Conservation (phyloP, 92 coral and sea anemone species). For the Palythoa grandis region DNA sequence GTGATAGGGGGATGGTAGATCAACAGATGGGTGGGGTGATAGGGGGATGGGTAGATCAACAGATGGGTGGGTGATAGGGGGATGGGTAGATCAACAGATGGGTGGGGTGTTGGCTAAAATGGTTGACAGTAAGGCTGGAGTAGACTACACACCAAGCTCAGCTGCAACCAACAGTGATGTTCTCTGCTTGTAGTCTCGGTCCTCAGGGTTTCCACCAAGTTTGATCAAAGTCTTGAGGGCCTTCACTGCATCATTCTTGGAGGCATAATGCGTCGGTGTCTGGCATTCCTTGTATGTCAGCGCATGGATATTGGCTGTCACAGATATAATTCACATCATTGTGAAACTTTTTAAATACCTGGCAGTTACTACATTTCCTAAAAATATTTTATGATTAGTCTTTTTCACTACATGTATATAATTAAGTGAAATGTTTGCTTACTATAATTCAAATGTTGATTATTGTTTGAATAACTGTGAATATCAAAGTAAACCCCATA, state of each 20-base stretch:
- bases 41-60: neutral
- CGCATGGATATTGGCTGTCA: conserved; percentile 80
- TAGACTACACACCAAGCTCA: conserved; percentile 72
- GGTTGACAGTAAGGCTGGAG: neutral
- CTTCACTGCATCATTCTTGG: conserved; percentile 93
- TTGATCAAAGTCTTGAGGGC: conserved; percentile 80
- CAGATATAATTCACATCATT: neutral
- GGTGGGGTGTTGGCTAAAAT: neutral
- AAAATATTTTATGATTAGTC: too few relatives aligned
- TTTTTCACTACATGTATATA: too few relatives aligned
- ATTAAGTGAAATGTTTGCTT: too few relatives aligned
- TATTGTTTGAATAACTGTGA: too few relatives aligned
- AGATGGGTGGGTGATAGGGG: neutral
- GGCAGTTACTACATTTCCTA: too few relatives aligned
- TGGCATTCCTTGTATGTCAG: conserved; percentile 77
- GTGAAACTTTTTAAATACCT: too few relatives aligned
- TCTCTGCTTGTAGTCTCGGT: conserved; percentile 86
- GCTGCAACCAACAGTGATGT: conserved; percentile 97
- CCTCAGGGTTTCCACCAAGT: conserved; percentile 84
- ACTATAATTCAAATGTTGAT: too few relatives aligned
- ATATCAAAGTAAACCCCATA: too few relatives aligned
- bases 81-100: neutral
- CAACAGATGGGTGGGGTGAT: neutral
- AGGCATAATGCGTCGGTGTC: conserved; percentile 96
- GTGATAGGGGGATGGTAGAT: too few relatives aligned